phyloP scores from a whole-genome alignment of 1,140 invertebrate genomes.

The Drosophila arawakana region DNA sequence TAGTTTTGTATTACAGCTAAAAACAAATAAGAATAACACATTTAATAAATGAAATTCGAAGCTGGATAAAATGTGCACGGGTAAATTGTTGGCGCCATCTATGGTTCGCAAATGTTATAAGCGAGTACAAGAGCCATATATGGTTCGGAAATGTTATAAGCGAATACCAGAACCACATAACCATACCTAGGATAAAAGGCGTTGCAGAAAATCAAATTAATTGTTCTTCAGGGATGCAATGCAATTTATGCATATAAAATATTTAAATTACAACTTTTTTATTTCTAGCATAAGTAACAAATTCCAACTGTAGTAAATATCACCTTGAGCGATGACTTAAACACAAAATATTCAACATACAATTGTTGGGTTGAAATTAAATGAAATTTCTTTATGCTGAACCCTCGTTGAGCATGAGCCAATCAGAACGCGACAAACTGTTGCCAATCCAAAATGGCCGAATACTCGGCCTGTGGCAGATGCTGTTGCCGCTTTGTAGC shows the following conservation, averaged over 20 bases:
- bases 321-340: no score
- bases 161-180: not conserved
- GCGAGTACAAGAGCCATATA: conserved; percentile 5
- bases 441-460: conserved; percentile 75
- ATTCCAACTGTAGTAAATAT: no score
- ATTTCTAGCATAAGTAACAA: no score
- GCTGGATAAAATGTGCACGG: not conserved
- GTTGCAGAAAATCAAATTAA: not conserved
- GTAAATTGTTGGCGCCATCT: conserved; percentile 3
- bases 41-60: no score
- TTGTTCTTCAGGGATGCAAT: not conserved
- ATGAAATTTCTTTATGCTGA: not conserved
- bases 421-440: conserved; percentile 57
- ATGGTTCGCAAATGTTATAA: not conserved
- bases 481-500: conserved; percentile 9
- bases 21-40: no score
- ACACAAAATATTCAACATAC: no score
- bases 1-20: no score
- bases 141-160: not conserved
- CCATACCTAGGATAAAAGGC: not conserved
- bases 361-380: no score
- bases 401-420: conserved; percentile 34
- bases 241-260: not conserved
- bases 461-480: conserved; percentile 21
- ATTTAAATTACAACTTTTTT: not conserved